Base-by-base conservation (phyloP, 2,797 vertebrate species). In the Intellagama lesueurii region DNA sequence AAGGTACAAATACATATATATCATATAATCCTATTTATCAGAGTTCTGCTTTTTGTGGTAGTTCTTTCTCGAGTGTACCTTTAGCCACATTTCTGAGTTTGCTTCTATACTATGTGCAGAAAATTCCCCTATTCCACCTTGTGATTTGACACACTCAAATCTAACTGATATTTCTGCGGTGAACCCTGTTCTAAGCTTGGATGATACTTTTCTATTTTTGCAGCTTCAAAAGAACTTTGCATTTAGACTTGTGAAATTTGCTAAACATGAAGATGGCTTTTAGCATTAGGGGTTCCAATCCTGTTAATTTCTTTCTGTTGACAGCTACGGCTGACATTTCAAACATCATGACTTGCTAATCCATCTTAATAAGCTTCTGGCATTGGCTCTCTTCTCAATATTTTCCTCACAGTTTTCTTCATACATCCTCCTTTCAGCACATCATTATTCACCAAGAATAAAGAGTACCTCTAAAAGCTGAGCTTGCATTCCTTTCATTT, bases 401-500 rank as follows among this genome's bases (percentile, higher is more conserved):
- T 19, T 22, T 88, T 40, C 9, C 19, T 68, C 73, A 85, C 24
- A 81, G 52, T 19, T 28, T 89, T 49, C 52, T 79, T 35, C 79
- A 89, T 11, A 7, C 3, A 56, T 75, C 28, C 72, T 88, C 44
- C 79, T 5, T 90, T 91, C 22, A 66, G 72, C 64, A 90, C 35
- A 26, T 11, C 64, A 66, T 72, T 90, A 49, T n/a, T 88, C 26
- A 75, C 88, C 11, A 60, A 35, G 85, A 90, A 90, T 30, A 11
- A 87, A 79, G 30, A 75, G 19, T n/a, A 81, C 22, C 4, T 77
- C 26, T 1, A 85, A 3, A 2, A 66, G 85, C 0, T 12, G n/a
- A 84, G 5, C 14, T 92, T 90, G 66, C 87, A 79, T 75, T 81
- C 56, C 4, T 93, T 64, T 81, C 4, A 26, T 80, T 91, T 86